phyloP scores from a whole-genome alignment of 2,888 invertebrate genomes.

The Chymomyza fuscimana region DNA sequence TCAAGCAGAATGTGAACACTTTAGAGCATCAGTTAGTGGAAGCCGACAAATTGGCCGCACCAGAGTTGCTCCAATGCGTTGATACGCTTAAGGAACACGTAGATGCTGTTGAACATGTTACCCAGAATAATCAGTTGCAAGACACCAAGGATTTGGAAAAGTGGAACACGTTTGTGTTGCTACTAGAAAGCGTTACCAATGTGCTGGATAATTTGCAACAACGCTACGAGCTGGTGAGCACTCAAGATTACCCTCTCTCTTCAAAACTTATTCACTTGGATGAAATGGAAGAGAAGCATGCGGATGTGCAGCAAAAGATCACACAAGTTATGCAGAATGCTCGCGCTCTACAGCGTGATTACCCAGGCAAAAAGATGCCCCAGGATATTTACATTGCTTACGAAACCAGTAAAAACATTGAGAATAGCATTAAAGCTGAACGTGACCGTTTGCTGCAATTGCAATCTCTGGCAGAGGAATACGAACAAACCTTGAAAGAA shows the following conservation, averaged over 20 bases:
- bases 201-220: constrained; percentile 70
- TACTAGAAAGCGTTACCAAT: constrained; percentile 81
- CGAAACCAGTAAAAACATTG: constrained; percentile 85
- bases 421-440: constrained; percentile 85
- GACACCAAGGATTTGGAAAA: constrained; percentile 83
- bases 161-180: constrained; percentile 86
- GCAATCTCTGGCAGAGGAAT: constrained; percentile 89
- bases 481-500: constrained; percentile 92
- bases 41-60: constrained; percentile 76
- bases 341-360: constrained; percentile 84
- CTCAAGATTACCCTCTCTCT: constrained; percentile 84
- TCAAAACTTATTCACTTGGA: constrained; percentile 86
- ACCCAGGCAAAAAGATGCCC: constrained; percentile 86
- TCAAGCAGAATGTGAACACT: constrained; percentile 84
- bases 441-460: constrained; percentile 88
- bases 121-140: constrained; percentile 82
- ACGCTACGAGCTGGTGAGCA: constrained; percentile 66
- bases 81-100: constrained; percentile 85
- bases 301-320: constrained; percentile 83
- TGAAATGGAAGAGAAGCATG: constrained; percentile 85
- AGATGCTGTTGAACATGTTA: constrained; percentile 85
- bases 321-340: constrained; percentile 84
- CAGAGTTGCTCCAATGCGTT: constrained; percentile 82
- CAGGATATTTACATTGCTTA: constrained; percentile 84
- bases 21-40: constrained; percentile 83